Conservation (phyloP, 2,888 invertebrate species). For the Volucella inanis region DNA sequence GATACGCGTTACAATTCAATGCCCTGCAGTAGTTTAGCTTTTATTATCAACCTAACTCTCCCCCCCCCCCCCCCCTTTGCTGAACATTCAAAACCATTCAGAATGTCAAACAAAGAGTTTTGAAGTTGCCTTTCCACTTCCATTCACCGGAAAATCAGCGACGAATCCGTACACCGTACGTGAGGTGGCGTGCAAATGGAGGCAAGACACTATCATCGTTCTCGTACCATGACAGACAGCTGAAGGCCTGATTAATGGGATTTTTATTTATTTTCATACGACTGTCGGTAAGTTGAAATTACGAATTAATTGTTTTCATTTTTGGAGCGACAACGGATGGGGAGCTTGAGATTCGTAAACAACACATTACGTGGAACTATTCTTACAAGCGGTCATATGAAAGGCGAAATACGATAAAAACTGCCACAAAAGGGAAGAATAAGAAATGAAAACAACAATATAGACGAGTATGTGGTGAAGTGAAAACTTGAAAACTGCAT, state of each 20-base stretch:
- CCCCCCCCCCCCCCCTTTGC: too few relatives aligned
- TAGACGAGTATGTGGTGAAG: too few relatives aligned
- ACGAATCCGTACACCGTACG: too few relatives aligned
- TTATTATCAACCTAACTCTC: slow-evolving; percentile 18
- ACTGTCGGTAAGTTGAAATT: slow-evolving; percentile 21
- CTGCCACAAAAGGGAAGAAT: too few relatives aligned
- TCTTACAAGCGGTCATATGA: too few relatives aligned
- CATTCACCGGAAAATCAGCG: slow-evolving; percentile 19
- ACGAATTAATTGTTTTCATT: slow-evolving; percentile 25
- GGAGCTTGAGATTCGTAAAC: too few relatives aligned
- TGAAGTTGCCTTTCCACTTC: slow-evolving; percentile 28
- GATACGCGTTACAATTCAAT: slow-evolving; percentile 11
- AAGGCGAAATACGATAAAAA: too few relatives aligned
- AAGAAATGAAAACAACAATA: too few relatives aligned
- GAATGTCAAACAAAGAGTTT: slow-evolving; percentile 20
- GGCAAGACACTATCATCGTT: too few relatives aligned
- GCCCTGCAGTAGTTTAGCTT: slow-evolving; percentile 4
- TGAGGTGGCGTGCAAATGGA: neutral
- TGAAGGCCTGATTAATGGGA: slow-evolving; percentile 36
- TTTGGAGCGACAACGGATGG: neutral
- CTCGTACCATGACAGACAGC: slow-evolving; percentile 9
- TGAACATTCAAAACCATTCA: too few relatives aligned
- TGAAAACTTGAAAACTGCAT: neutral
- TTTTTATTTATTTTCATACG: neutral
- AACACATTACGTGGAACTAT: too few relatives aligned